Evolutionary conservation across 2,888 invertebrate species (phyloP).

Genomic region (Limenitis camilla): DNA sequence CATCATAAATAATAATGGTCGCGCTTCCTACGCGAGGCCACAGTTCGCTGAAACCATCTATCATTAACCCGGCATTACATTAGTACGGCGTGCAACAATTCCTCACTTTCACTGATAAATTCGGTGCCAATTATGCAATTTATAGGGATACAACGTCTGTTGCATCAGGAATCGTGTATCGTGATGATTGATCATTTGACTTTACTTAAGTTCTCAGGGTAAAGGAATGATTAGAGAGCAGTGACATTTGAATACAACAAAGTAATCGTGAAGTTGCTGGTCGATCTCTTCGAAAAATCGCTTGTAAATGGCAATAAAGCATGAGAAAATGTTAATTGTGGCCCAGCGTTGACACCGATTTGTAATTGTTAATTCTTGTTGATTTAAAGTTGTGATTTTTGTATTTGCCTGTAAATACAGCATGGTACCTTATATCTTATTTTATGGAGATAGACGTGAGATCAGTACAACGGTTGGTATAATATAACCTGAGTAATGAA

Average conservation of each 20-base stretch:
- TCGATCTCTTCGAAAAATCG: neutral
- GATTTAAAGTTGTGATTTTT: too few relatives aligned
- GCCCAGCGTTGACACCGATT: too few relatives aligned
- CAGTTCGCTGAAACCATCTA: constrained; percentile 42
- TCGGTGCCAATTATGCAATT: constrained; percentile 61
- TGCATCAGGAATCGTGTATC: constrained; percentile 33
- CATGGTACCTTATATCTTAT: too few relatives aligned
- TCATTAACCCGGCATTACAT: constrained; percentile 56
- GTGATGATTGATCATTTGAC: constrained; percentile 32
- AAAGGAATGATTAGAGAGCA: constrained; percentile 19
- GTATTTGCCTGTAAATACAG: too few relatives aligned
- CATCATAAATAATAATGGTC: constrained; percentile 20
- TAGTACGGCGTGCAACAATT: constrained; percentile 51
- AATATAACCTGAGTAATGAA: constrained; percentile 50
- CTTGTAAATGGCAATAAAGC: constrained; percentile 2
- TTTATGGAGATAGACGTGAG: constrained; percentile 19
- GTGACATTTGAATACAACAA: constrained; percentile 19
- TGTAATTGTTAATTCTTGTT: too few relatives aligned
- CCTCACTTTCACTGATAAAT: constrained; percentile 66
- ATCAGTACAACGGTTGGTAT: constrained; percentile 23
- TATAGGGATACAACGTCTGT: constrained; percentile 34
- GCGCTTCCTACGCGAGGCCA: constrained; percentile 53
- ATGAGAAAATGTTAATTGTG: neutral
- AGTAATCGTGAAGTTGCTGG: constrained; percentile 1
- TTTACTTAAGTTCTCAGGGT: constrained; percentile 24